Base-by-base conservation (phyloP, 1,140 invertebrate genomes). In the Copidosoma floridanum region DNA sequence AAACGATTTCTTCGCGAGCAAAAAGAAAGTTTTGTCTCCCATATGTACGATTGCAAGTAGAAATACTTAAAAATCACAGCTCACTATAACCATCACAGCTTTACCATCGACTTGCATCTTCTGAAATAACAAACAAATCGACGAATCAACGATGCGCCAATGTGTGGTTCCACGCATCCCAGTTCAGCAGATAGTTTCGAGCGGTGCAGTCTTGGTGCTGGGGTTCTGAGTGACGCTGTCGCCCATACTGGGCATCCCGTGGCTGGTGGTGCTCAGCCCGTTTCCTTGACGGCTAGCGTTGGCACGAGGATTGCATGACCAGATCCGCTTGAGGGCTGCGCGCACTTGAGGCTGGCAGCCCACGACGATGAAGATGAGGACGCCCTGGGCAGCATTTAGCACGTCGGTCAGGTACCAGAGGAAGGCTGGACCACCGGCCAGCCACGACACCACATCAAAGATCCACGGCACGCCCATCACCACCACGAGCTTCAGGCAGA, bases 281-380 rank as follows among this genome's bases (percentile, higher is more conserved):
- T 82, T 82, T 58, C 78, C 81, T 64, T 81, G 75, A 29, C 76
- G 70, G 44, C 81, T 79, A 29, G 80, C 79, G 56, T 80, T 82
- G 65, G 76, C 83, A 65, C 72, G 81, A 51, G 76, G 81, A 75
- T 83, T 82, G 50, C 78, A 82, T 79, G 83, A 82, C 81, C 85
- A 83, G 57, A 88, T 76, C 55, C 87, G 79, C 68, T 87, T 88
- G 12, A 88, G 75, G 18, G 88, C 87, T 20, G 86, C 83, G 71
- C 87, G 84, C 29, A 89, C 86, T 80, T 90, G 89, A n/a, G 90
- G 90, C 80, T 94, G 91, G 75, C 90, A 92, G 24, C 91, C 90
- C 47, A 93, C 91, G 38, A 94, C 91, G 63, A 91, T 85, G 75
- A 95, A 95, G 54, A 95, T 93, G 71, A 93, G 86, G n/a, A 94